These are phyloP conservation scores for Selene dorsalis DNA, from an alignment of 2,797 vertebrate species.

Conservation along the genomic window DNA sequence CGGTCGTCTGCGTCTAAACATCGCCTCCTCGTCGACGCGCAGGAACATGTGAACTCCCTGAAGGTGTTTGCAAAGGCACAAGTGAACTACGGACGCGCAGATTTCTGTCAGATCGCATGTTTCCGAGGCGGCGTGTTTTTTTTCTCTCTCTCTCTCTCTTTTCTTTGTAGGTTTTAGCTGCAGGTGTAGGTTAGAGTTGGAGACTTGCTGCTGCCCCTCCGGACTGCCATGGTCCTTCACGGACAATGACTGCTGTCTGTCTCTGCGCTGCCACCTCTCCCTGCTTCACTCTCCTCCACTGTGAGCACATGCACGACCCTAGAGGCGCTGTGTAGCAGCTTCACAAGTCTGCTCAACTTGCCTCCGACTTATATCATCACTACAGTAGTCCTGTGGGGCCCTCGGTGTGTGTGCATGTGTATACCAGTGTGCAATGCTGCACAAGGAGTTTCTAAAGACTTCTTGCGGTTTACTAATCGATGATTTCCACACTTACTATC, in stretches of 20 bases:
- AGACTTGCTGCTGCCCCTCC: conserved; percentile 21
- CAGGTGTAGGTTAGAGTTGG: not conserved
- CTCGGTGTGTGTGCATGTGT: not conserved
- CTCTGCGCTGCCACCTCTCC: conserved; percentile 31
- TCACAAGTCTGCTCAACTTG: conserved; percentile 38
- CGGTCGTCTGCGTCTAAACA: conserved; percentile 59
- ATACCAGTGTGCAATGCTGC: not conserved
- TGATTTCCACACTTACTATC: not conserved
- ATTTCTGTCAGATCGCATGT: conserved; percentile 65
- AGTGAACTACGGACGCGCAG: conserved; percentile 38
- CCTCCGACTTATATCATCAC: conserved; percentile 37
- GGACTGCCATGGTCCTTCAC: conserved; percentile 52
- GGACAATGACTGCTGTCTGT: conserved; percentile 33
- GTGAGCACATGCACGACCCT: conserved; percentile 36
- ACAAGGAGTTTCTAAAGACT: not conserved
- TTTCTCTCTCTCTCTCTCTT: not conserved
- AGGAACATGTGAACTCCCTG: conserved; percentile 65
- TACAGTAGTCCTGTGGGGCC: conserved; percentile 43
- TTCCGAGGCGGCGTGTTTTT: conserved; percentile 15
- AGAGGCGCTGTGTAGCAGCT: conserved; percentile 65
- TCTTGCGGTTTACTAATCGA: conserved; percentile 9
- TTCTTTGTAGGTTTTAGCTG: not conserved
- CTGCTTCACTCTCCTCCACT: conserved; percentile 39
- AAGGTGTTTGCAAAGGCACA: conserved; percentile 58
- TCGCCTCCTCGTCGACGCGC: conserved; percentile 62